These are phyloP conservation scores for Apis cerana DNA, from an alignment of 1,140 invertebrate species.

Conservation along the genomic window DNA sequence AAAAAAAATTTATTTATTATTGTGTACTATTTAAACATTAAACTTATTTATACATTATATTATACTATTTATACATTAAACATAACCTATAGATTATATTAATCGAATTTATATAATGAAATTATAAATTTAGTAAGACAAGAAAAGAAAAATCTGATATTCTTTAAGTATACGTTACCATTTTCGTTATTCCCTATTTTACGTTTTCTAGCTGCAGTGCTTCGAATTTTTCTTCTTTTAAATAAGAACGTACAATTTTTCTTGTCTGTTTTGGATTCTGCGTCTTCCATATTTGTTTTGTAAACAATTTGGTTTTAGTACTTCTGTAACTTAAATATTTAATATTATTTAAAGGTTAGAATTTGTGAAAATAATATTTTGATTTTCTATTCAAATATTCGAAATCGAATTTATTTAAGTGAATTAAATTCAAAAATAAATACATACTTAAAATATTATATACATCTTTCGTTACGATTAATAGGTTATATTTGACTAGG, in stretches of 20 bases:
- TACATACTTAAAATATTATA: not conserved
- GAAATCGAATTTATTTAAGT: constrained; percentile 12
- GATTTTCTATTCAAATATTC: not conserved
- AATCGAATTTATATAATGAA: constrained; percentile 58
- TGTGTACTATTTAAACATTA: constrained; percentile 18
- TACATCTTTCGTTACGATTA: not conserved
- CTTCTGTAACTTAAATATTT: constrained; percentile 15
- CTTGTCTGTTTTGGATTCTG: constrained; percentile 55
- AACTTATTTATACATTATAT: constrained; percentile 13
- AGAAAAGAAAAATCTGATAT: not conserved
- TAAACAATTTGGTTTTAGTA: constrained; percentile 53
- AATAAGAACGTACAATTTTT: constrained; percentile 77
- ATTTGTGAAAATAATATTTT: not conserved
- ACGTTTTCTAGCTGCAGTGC: constrained; percentile 76
- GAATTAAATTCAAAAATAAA: constrained; percentile 9
- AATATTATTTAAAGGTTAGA: not conserved
- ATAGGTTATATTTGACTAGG: constrained; percentile 50
- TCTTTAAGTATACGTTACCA: constrained; percentile 54
- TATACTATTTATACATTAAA: constrained; percentile 14
- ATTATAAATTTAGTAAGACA: constrained; percentile 61
- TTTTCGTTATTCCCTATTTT: constrained; percentile 60
- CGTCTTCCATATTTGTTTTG: constrained; percentile 73
- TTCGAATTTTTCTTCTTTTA: constrained; percentile 78
- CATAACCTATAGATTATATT: constrained; percentile 52
- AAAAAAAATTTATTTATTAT: too few species aligned